phyloP scores from a whole-genome alignment of 2,888 invertebrate species.

The Tolmerus cingulatus region DNA sequence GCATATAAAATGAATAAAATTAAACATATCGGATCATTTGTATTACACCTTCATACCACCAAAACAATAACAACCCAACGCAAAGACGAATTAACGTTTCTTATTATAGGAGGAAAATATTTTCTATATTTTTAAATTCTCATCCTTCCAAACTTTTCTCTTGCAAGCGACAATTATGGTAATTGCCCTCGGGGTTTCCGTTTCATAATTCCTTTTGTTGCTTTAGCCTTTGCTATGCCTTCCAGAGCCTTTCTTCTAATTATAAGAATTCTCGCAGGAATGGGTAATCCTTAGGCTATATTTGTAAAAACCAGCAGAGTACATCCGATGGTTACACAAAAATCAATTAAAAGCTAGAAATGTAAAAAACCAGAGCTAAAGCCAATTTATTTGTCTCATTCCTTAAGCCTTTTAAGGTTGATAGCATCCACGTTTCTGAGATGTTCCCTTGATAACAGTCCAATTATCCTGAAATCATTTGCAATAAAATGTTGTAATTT shows the following conservation, averaged over 20 bases:
- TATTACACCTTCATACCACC: too few relatives aligned
- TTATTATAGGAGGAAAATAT: not conserved
- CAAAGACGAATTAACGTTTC: too few relatives aligned
- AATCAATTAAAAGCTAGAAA: not conserved
- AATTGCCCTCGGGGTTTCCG: not conserved
- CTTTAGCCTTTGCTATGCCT: not conserved
- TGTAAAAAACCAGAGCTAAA: not conserved
- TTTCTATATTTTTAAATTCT: not conserved
- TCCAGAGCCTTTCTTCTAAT: not conserved
- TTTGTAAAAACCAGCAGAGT: not conserved
- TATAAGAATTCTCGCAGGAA: not conserved
- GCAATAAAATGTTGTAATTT: not conserved
- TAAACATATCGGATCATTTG: too few relatives aligned
- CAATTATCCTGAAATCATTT: not conserved
- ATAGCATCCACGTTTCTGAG: not conserved
- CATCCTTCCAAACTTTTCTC: not conserved
- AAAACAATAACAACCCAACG: too few relatives aligned
- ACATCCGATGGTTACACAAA: not conserved
- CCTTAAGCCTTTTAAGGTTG: not conserved
- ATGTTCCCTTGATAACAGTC: not conserved
- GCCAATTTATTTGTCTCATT: not conserved
- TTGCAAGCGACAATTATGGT: not conserved
- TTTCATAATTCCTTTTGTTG: not conserved
- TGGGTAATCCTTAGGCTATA: not conserved
- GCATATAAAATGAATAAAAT: too few relatives aligned